Percentiles rank a stretch among this genome's conserved stretches.
Evolutionary conservation across 2,888 invertebrate species (phyloP).

Genomic region (Ptilodon capucinus): DNA sequence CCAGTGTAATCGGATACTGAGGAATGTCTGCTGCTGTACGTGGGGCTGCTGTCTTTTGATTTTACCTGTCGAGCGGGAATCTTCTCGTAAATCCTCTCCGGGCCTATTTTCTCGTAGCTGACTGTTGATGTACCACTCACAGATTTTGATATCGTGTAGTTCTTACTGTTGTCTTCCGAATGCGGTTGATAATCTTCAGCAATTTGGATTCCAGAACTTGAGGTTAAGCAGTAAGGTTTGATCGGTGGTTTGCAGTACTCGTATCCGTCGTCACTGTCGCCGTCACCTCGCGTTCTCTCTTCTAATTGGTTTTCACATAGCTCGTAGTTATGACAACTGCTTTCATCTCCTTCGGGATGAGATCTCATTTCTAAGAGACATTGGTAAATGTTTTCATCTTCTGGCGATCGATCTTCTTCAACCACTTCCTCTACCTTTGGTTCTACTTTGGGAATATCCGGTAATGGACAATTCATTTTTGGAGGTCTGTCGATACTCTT

Average conservation of each 20-base stretch:
- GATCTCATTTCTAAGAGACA: slow-evolving; percentile 74
- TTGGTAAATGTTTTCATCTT: slow-evolving; percentile 70
- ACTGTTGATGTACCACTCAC: slow-evolving; percentile 74
- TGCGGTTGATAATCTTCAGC: slow-evolving; percentile 78
- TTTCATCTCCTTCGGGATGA: slow-evolving; percentile 76
- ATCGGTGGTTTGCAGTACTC: slow-evolving; percentile 76
- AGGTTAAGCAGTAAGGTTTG: slow-evolving; percentile 70
- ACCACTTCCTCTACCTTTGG: slow-evolving; percentile 25
- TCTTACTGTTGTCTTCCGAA: slow-evolving; percentile 52
- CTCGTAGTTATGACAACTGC: slow-evolving; percentile 80
- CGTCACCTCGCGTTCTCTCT: slow-evolving; percentile 72
- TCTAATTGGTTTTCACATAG: slow-evolving; percentile 68
- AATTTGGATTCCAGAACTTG: slow-evolving; percentile 74
- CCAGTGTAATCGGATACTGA: slow-evolving; percentile 66
- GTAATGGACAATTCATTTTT: slow-evolving; percentile 76
- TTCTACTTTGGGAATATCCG: slow-evolving; percentile 69
- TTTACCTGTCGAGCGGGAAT: slow-evolving; percentile 61
- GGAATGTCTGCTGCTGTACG: slow-evolving; percentile 65
- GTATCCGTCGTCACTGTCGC: slow-evolving; percentile 77
- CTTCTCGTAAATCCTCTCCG: slow-evolving; percentile 76
- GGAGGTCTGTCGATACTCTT: slow-evolving; percentile 57
- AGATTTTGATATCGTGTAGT: slow-evolving; percentile 69
- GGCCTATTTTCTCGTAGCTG: slow-evolving; percentile 74
- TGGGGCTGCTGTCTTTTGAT: slow-evolving; percentile 68
- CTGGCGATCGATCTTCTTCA: slow-evolving; percentile 19